Conservation (phyloP, 2,797 vertebrate species). For the Enteromius fasciolatus region DNA sequence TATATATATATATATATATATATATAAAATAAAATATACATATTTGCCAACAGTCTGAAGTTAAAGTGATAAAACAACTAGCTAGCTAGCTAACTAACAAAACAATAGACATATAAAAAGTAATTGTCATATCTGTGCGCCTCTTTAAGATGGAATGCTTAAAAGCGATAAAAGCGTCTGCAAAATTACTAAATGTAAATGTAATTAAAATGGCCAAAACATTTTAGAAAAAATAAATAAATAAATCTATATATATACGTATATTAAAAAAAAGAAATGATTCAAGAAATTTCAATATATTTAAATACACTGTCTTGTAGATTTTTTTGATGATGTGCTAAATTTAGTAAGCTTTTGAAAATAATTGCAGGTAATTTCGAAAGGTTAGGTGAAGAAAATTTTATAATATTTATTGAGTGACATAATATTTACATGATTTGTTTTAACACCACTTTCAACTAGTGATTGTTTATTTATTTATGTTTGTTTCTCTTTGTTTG, state of each 20-base stretch:
- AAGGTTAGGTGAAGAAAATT: neutral
- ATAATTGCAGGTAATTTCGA: neutral
- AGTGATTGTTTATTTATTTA: neutral
- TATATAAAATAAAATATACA: neutral
- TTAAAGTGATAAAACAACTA: neutral
- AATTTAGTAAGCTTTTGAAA: neutral
- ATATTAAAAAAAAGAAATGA: too few relatives aligned
- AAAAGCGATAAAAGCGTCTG: too few relatives aligned
- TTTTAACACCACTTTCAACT: neutral
- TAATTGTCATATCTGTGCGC: too few relatives aligned
- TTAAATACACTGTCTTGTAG: neutral
- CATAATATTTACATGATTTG: too few relatives aligned
- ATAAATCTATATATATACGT: too few relatives aligned
- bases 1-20: neutral
- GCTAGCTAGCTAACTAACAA: too few relatives aligned
- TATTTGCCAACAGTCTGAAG: neutral
- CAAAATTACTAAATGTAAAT: too few relatives aligned
- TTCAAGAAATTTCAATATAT: neutral
- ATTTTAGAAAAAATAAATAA: too few relatives aligned
- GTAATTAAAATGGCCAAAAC: neutral
- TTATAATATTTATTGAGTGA: neutral
- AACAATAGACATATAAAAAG: neutral
- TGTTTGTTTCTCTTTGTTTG: neutral
- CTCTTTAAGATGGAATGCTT: too few relatives aligned
- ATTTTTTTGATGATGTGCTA: neutral